Evolutionary conservation across 2,888 invertebrate species (phyloP).

Genomic region (Steinernema hermaphroditum): DNA sequence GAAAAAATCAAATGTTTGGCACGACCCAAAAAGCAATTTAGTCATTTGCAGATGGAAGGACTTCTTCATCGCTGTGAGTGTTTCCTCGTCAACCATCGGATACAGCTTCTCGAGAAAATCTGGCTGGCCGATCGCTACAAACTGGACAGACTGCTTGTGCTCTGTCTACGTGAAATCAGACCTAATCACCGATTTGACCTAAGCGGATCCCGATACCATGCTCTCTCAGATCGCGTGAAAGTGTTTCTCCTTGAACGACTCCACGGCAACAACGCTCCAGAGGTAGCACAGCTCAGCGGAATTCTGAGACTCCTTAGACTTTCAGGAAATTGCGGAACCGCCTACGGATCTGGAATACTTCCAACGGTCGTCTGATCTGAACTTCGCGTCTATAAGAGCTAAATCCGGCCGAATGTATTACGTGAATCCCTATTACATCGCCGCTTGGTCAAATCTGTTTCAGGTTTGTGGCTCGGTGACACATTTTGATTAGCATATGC

Average conservation of each 20-base stretch:
- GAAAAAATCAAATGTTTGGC: no score
- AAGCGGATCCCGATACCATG: slow-evolving; percentile 63
- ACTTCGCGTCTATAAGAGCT: slow-evolving; percentile 63
- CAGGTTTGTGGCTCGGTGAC: slow-evolving; percentile 41
- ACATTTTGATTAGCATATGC: slow-evolving; percentile 31
- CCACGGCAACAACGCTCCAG: slow-evolving; percentile 64
- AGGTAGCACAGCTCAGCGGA: slow-evolving; percentile 40
- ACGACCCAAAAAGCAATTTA: no score
- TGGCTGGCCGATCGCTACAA: slow-evolving; percentile 66
- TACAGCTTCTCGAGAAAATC: slow-evolving; percentile 66
- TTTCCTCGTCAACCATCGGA: slow-evolving; percentile 61
- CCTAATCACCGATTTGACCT: slow-evolving; percentile 64
- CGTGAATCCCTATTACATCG: slow-evolving; percentile 65
- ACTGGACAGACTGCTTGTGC: slow-evolving; percentile 62
- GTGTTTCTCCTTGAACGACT: slow-evolving; percentile 64
- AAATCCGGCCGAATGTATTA: slow-evolving; percentile 64
- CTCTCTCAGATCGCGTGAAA: slow-evolving; percentile 65
- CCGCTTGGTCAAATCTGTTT: slow-evolving; percentile 65
- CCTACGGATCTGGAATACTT: slow-evolving; percentile 63
- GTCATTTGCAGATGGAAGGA: slow-evolving; percentile 66
- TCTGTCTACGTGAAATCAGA: slow-evolving; percentile 63
- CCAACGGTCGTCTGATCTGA: slow-evolving; percentile 58
- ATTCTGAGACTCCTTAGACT: no score
- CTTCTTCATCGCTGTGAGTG: slow-evolving; percentile 66
- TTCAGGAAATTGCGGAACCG: slow-evolving; percentile 63